phyloP scores from a whole-genome alignment of 2,797 vertebrate species.

The Oreonectes daqikongensis region DNA sequence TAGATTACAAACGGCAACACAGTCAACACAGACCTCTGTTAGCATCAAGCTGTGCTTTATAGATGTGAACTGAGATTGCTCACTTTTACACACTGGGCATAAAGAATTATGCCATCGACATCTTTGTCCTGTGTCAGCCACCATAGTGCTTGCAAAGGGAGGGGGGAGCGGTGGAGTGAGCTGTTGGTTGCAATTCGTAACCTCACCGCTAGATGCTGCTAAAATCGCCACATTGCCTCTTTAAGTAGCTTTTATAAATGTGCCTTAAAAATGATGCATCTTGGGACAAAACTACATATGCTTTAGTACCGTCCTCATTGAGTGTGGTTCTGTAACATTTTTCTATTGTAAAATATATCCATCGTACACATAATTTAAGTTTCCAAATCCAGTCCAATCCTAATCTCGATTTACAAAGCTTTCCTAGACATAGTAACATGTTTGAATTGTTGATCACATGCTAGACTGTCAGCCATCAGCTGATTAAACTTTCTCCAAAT shows the following conservation, averaged over 20 bases:
- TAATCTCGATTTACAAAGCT: constrained; percentile 24
- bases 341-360: neutral
- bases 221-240: no score
- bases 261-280: no score
- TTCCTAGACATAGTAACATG: neutral
- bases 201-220: no score
- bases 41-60: constrained; percentile 4
- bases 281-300: no score
- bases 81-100: neutral
- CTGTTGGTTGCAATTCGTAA: no score
- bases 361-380: neutral
- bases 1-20: constrained; percentile 73
- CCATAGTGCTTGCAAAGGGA: no score
- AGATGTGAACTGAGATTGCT: constrained; percentile 7
- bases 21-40: constrained; percentile 24
- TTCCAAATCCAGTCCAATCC: neutral
- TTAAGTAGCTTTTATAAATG: no score
- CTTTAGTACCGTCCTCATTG: neutral
- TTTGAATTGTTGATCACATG: neutral
- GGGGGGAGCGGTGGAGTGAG: no score
- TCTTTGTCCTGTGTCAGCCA: no score
- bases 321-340: neutral
- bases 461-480: neutral
- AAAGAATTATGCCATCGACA: no score
- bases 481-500: neutral